phyloP scores from a whole-genome alignment of 2,113 vertebrate genomes.

The Nestor notabilis region DNA sequence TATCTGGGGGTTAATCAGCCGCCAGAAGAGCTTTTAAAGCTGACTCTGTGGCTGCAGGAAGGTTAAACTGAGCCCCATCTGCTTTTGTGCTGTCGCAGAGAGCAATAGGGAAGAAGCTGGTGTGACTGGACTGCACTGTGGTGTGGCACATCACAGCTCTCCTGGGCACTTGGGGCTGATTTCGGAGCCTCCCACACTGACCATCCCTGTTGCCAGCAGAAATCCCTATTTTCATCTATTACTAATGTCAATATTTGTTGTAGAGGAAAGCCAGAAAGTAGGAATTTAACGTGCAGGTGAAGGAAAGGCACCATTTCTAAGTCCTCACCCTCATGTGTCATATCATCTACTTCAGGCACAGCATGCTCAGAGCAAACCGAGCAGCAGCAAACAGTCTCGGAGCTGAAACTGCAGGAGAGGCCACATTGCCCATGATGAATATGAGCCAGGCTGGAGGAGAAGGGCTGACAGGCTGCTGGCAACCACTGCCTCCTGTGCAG shows the following conservation, averaged over 20 bases:
- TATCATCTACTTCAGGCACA: not conserved
- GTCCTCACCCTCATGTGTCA: fast-evolving
- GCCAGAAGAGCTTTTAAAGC: not conserved
- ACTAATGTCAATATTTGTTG: fast-evolving
- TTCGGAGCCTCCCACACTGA: not conserved
- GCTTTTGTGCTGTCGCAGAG: not conserved
- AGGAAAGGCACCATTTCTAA: not conserved
- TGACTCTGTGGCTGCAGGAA: not conserved
- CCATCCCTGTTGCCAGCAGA: not conserved
- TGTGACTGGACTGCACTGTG: fast-evolving
- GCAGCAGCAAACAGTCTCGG: not conserved
- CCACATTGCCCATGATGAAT: fast-evolving
- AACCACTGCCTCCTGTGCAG: fast-evolving
- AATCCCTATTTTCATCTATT: not conserved
- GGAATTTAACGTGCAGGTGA: fast-evolving
- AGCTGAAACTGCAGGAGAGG: not conserved
- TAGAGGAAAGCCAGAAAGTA: not conserved
- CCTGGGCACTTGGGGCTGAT: fast-evolving
- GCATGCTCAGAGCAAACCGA: not conserved
- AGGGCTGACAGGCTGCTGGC: not conserved
- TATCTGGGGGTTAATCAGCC: not conserved
- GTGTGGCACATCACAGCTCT: fast-evolving
- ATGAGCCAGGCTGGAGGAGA: not conserved
- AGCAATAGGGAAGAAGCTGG: not conserved
- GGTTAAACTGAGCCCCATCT: not conserved